Evolutionary conservation across 2,797 vertebrate genomes (phyloP), one percentile per base, ranked within the genome.

Genomic region (Australoheros facetus): DNA sequence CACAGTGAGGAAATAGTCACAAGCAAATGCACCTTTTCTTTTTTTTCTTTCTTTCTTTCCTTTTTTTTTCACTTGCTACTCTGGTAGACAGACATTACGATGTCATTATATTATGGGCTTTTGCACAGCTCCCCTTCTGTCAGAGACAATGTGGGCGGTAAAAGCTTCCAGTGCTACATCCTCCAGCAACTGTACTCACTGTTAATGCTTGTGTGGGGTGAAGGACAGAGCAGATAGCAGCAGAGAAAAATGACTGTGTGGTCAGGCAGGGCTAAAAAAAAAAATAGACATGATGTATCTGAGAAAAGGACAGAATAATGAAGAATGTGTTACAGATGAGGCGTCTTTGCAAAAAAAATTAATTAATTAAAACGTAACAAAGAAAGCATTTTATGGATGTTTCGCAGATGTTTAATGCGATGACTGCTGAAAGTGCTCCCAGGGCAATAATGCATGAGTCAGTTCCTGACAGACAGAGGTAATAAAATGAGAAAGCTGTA

Each of bases 381-480:
- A 75, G 55, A 71, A 80, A 78, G 42, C 45, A 28, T 83, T 79
- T 80, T 78, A 71, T 71, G 56, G 56, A 37, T 64, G 74, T 84
- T 88, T 88, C 66, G 14, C 66, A 84, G 75, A 74, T 79, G 71
- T 88, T 88, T 78, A 83, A 82, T 77, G 69, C 56, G 56, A 83
- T 72, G 88, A 78, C 74, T 86, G 77, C 81, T 83, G 84, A 77
- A 53, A 85, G 80, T 56, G 51, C 74, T 83, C 53, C 59, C 53
- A 58, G 82, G 66, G 82, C 53, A 86, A 73, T 85, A 81, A 85
- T 77, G 83, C 75, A 87, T 88, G 87, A 91, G 86, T 92, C 91
- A 92, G 71, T 76, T 73, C 53, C 77, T 77, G 79, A 88, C 64
- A 64, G 81, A 81, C 71, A 57, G 56, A 88, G 72, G 81, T 73